Conservation (phyloP, 2,888 invertebrate species). For the Meiosimyza decipiens region DNA sequence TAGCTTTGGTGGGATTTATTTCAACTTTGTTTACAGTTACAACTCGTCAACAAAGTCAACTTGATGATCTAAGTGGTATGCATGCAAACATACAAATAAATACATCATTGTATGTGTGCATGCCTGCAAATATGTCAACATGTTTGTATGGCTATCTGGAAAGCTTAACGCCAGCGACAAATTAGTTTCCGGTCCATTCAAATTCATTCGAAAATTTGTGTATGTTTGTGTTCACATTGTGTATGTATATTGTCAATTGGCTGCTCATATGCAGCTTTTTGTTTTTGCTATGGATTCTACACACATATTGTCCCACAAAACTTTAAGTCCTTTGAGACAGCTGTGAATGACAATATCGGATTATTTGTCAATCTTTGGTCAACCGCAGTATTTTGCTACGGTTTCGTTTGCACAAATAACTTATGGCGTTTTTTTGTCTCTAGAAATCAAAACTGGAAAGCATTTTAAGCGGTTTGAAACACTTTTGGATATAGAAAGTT, state of each 20-base stretch:
- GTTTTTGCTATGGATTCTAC: background rate
- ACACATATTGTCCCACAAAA: background rate
- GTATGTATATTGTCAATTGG: too few relatives aligned
- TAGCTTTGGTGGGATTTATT: background rate
- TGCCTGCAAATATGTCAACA: background rate
- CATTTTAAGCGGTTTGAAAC: too few relatives aligned
- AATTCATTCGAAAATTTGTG: slow-evolving; percentile 2
- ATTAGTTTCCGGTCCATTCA: slow-evolving; percentile 29
- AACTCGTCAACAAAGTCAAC: background rate
- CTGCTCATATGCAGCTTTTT: too few relatives aligned
- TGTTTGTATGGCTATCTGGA: background rate
- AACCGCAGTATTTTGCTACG: background rate
- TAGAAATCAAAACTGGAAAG: too few relatives aligned
- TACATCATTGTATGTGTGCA: background rate
- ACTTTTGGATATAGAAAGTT: too few relatives aligned
- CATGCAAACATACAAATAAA: too few relatives aligned
- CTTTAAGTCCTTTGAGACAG: slow-evolving; percentile 8
- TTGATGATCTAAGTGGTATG: too few relatives aligned
- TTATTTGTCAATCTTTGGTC: slow-evolving; percentile 13
- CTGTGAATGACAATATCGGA: slow-evolving; percentile 14
- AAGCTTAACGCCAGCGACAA: slow-evolving; percentile 18
- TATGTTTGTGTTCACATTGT: too few relatives aligned
- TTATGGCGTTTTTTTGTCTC: too few relatives aligned
- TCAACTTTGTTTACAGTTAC: background rate
- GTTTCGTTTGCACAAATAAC: too few relatives aligned